Base-by-base conservation (phyloP, 2,113 vertebrate species). In the Centropristis striata region DNA sequence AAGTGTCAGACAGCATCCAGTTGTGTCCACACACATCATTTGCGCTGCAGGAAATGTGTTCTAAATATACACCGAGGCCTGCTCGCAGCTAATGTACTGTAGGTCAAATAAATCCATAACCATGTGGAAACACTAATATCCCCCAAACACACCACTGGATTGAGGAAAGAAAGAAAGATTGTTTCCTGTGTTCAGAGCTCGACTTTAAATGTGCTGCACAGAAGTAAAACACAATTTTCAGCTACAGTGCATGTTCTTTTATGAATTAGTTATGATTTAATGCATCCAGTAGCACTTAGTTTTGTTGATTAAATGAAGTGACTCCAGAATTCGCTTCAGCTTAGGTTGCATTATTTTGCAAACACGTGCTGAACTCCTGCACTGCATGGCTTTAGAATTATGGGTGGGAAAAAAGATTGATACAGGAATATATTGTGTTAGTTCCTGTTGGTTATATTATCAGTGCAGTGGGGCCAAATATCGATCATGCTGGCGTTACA, bases 21-120 rank as follows among this genome's bases (percentile, higher is more conserved):
- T 82, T 73, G 66, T 84, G 87, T 89, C 70, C 73, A 80, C 76
- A 78, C 75, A 85, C 80, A 86, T 78, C 51, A 78, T 81, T 59
- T 59, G 69, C 83, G 77, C 79, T 81, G 78, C 81, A 84, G 87
- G 86, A 86, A 84, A 90, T 69, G 70, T 86, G 81, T 90, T 90
- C 85, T 90, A 89, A 85, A 90, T 86, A 89, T 89, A 91, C 79
- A 71, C 73, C 80, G 59, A 79, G 81, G 79, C 59, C 81, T 54
- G 84, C 75, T 81, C 53, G 51, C 44, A 84, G 81, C 79, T 81
- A 88, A 88, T 91, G 87, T 78, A 78, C 73, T 83, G 75, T 71
- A 46, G 82, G 90, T 91, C 91, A 91, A 44, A 92, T 89, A 87
- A 93, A 93, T 92, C 88, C 75, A 92, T 92, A 89, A 80, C 84